These are phyloP conservation scores for Ailurus styani DNA, from an alignment of 2,113 vertebrate species.

Conservation along the genomic window DNA sequence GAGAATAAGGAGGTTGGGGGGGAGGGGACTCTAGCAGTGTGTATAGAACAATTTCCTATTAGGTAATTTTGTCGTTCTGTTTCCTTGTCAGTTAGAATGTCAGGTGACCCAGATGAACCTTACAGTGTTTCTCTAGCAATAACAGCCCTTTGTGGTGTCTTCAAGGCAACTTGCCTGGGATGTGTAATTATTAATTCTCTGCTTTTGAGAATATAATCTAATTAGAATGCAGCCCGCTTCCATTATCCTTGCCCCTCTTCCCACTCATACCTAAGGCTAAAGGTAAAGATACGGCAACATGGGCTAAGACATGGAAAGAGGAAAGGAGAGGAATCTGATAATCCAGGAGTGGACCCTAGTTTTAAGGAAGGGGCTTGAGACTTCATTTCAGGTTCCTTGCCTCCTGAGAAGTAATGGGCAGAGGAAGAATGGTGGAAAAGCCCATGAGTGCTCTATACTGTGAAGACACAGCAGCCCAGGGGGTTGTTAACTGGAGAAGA, in stretches of 20 bases:
- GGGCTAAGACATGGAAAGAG: background rate
- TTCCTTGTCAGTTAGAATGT: background rate
- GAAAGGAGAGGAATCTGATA: background rate
- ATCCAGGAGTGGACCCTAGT: background rate
- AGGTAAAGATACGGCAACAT: background rate
- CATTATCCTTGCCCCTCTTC: background rate
- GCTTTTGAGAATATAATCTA: slow-evolving; percentile 25
- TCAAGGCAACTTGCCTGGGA: background rate
- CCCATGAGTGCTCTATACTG: background rate
- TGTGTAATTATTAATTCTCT: background rate
- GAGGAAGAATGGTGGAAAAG: background rate
- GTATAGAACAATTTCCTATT: background rate
- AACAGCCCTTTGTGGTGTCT: background rate
- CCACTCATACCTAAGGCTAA: background rate
- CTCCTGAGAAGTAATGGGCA: background rate
- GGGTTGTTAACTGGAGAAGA: background rate
- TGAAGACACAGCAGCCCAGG: background rate
- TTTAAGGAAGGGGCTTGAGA: background rate
- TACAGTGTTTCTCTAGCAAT: background rate
- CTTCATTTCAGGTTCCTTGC: background rate
- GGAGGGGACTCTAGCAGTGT: background rate
- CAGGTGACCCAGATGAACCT: background rate
- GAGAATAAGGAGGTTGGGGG: background rate
- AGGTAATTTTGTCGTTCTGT: background rate
- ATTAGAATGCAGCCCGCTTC: background rate